phyloP scores from a whole-genome alignment of 2,113 vertebrate genomes.

The Dolichallabes microphthalmus region DNA sequence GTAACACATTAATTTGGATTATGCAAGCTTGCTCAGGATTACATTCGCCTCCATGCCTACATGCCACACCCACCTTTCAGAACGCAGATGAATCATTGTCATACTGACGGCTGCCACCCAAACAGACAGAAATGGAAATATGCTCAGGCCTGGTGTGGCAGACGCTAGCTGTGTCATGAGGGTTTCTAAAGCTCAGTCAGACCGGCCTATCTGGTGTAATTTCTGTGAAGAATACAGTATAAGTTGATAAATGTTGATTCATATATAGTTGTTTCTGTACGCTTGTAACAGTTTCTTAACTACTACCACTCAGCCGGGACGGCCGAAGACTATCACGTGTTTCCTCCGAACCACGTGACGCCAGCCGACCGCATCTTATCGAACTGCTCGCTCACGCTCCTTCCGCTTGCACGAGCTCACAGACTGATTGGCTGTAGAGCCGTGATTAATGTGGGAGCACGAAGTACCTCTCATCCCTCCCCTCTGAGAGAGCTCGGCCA shows the following conservation, averaged over 20 bases:
- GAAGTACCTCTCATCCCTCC: no score
- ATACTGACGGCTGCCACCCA: not conserved
- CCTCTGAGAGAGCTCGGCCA: no score
- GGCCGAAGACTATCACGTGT: no score
- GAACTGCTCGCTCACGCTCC: no score
- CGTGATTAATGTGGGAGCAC: no score
- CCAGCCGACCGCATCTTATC: no score
- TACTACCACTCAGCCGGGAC: no score
- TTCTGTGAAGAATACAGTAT: not conserved
- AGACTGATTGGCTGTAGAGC: no score
- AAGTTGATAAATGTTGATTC: not conserved
- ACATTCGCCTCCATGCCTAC: not conserved
- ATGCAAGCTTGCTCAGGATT: not conserved
- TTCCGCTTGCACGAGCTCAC: no score
- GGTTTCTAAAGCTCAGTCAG: constrained; percentile 42
- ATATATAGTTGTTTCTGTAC: not conserved
- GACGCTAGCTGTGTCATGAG: constrained; percentile 48
- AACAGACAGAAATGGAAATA: not conserved
- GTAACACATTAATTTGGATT: not conserved
- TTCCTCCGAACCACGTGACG: no score
- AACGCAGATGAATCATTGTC: constrained; percentile 16
- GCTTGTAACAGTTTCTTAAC: not conserved
- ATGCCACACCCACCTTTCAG: constrained; percentile 15
- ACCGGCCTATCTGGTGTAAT: constrained; percentile 28
- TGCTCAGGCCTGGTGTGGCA: constrained; percentile 39